Percentiles rank a stretch among this genome's conserved stretches.
phyloP scores from a whole-genome alignment of 2,797 vertebrate genomes.

The Falco novaeseelandiae region DNA sequence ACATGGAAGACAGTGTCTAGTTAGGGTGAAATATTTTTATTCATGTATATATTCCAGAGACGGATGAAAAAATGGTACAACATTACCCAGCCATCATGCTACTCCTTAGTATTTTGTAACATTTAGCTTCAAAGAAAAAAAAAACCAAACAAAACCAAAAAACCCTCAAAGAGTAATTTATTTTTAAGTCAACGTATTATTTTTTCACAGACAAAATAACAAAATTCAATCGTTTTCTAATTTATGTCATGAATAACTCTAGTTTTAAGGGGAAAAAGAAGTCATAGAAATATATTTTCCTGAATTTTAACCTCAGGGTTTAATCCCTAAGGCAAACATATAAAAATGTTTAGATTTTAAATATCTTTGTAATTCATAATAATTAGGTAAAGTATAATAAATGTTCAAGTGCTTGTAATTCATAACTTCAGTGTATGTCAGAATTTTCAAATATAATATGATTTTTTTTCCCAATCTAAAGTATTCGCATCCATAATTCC shows the following conservation, averaged over 20 bases:
- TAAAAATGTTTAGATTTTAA: neutral
- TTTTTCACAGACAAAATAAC: neutral
- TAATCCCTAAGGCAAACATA: neutral
- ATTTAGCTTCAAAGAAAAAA: neutral
- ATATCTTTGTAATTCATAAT: neutral
- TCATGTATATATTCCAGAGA: fast-evolving
- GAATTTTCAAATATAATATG: neutral
- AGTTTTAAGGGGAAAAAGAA: neutral
- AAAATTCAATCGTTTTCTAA: neutral
- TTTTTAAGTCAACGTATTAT: neutral
- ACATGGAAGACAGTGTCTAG: neutral
- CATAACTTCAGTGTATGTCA: neutral
- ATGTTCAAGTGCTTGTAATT: neutral
- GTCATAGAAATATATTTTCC: neutral
- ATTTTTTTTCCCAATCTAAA: neutral
- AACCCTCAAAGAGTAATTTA: no score
- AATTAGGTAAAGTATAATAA: neutral
- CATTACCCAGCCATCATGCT: neutral
- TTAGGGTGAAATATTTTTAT: neutral
- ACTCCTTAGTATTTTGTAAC: neutral
- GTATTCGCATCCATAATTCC: neutral
- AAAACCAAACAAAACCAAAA: no score
- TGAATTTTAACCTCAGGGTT: neutral
- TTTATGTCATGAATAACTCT: neutral
- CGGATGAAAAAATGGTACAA: neutral